phyloP scores from a whole-genome alignment of 2,888 invertebrate genomes.

The Habrosyne pyritoides region DNA sequence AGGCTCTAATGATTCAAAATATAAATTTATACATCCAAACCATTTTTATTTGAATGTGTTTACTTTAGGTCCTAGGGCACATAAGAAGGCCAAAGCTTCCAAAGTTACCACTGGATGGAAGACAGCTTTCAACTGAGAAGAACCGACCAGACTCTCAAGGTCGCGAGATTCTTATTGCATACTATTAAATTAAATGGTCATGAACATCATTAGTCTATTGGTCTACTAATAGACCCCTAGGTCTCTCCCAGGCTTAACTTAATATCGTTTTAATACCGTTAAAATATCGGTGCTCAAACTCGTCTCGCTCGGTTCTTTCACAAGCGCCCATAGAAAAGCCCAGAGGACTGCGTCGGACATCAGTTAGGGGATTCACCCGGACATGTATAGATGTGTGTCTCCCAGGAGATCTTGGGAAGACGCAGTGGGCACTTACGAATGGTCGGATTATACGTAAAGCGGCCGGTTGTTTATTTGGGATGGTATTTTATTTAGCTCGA shows the following conservation, averaged over 20 bases:
- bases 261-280: neutral
- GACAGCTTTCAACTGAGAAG: too few relatives aligned
- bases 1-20: too few relatives aligned
- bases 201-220: too few relatives aligned
- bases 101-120: too few relatives aligned
- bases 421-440: constrained; percentile 40
- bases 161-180: too few relatives aligned
- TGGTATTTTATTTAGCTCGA: constrained; percentile 22
- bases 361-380: constrained; percentile 40
- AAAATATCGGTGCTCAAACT: neutral
- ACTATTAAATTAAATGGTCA: neutral
- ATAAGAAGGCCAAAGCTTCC: too few relatives aligned
- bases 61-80: too few relatives aligned
- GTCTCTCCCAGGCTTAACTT: neutral
- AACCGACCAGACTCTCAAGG: too few relatives aligned
- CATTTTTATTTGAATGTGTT: too few relatives aligned
- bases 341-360: constrained; percentile 32
- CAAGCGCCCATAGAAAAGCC: constrained; percentile 30
- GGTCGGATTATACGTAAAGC: constrained; percentile 30
- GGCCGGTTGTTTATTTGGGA: constrained; percentile 27
- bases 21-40: too few relatives aligned
- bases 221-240: too few relatives aligned
- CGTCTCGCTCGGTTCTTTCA: constrained; percentile 20
- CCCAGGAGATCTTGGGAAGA: constrained; percentile 29
- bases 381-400: constrained; percentile 41